Evolutionary conservation across 2,888 invertebrate genomes (phyloP).

Genomic region (Lamellibrachia columna): DNA sequence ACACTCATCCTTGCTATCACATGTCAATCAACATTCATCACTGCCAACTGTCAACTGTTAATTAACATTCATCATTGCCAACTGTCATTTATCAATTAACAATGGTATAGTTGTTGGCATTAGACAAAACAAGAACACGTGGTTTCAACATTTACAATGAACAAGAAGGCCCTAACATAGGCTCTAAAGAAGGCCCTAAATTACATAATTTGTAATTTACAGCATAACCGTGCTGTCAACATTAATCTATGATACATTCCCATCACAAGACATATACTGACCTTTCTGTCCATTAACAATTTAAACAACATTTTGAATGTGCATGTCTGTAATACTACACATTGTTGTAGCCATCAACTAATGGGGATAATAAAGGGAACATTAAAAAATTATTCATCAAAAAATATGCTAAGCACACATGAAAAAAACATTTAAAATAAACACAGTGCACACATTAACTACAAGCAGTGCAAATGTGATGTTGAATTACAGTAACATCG

Average conservation of each 20-base stretch:
- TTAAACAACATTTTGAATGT: not conserved
- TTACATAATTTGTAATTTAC: not conserved
- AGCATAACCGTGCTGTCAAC: not conserved
- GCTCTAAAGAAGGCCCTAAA: not conserved
- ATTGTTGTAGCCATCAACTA: not conserved
- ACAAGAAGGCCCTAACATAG: not conserved
- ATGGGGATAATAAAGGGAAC: not conserved
- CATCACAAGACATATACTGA: not conserved
- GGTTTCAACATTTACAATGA: not conserved
- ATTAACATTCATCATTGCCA: not conserved
- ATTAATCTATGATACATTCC: not conserved
- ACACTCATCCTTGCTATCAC: not conserved
- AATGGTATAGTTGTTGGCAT: not conserved
- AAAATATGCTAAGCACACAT: not conserved
- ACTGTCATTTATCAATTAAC: not conserved
- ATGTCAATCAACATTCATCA: not conserved
- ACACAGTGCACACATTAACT: not conserved
- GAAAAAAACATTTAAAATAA: not conserved
- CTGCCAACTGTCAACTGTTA: not conserved
- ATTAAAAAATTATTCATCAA: not conserved
- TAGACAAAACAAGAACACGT: not conserved
- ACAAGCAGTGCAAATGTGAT: not conserved
- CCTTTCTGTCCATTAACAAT: conserved; percentile 6
- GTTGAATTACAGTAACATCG: not conserved
- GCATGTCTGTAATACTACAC: not conserved